Percentiles rank a stretch among this genome's conserved stretches.
Conservation (phyloP, 2,113 vertebrate genomes). For the Brachypodius melanocephalos region DNA sequence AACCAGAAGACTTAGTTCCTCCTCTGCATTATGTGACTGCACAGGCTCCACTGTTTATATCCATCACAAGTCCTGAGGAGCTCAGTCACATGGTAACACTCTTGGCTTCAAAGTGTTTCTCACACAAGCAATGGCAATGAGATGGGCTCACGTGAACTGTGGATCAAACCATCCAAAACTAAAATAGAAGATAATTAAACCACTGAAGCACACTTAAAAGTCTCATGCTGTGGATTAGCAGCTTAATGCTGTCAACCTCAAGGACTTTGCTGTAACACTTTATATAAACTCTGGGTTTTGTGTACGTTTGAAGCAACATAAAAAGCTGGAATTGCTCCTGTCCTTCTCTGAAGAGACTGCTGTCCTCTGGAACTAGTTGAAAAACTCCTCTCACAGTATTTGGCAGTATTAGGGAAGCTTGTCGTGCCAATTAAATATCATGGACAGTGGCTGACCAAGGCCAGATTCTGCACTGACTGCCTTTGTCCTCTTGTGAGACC, state of each 20-base stretch:
- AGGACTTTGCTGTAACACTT: background rate
- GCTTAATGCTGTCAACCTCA: background rate
- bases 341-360: background rate
- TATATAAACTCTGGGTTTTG: background rate
- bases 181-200: conserved; percentile 21
- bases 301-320: background rate
- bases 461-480: background rate
- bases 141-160: background rate
- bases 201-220: background rate
- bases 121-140: background rate
- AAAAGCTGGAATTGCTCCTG: background rate
- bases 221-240: background rate
- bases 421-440: background rate
- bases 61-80: background rate
- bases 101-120: background rate
- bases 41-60: background rate
- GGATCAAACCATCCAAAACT: background rate
- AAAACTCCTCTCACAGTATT: background rate
- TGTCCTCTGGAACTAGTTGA: background rate
- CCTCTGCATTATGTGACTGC: background rate
- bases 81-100: background rate
- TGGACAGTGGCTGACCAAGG: background rate
- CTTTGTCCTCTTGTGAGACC: background rate
- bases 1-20: background rate
- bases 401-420: background rate